Percentiles rank a stretch among this genome's conserved stretches.
phyloP scores from a whole-genome alignment of 2,113 vertebrate genomes.

The Rhegmatorhina hoffmannsi region DNA sequence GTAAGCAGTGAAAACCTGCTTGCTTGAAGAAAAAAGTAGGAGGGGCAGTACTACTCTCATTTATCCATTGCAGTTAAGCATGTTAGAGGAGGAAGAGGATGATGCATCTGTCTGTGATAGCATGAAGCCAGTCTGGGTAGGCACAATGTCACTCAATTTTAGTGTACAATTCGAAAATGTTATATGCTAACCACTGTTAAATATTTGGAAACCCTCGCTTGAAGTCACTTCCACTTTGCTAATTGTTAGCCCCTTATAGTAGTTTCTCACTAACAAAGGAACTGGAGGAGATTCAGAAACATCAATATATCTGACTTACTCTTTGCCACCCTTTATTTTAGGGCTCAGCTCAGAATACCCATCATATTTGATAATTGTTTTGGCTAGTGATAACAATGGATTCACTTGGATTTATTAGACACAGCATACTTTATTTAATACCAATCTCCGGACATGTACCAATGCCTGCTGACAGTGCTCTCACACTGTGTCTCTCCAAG shows the following conservation, averaged over 20 bases:
- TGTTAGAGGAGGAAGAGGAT: neutral
- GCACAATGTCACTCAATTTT: neutral
- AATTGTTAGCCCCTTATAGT: neutral
- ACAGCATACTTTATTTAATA: constrained; percentile 23
- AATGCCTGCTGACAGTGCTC: constrained; percentile 26
- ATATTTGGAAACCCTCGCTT: neutral
- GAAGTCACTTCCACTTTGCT: neutral
- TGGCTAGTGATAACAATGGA: neutral
- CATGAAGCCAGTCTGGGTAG: neutral
- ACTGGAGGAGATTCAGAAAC: neutral
- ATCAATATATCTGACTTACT: neutral
- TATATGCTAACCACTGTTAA: neutral
- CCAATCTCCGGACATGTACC: neutral
- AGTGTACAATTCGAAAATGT: neutral
- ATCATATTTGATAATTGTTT: neutral
- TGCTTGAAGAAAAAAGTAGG: neutral
- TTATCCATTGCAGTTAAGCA: neutral
- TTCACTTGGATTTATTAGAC: constrained; percentile 4
- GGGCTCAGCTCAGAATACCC: neutral
- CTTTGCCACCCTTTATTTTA: neutral
- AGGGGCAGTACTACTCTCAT: neutral
- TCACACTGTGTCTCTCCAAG: neutral
- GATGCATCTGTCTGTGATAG: neutral
- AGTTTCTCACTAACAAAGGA: neutral
- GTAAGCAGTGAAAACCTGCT: neutral